Conservation (phyloP, 2,113 vertebrate species). For the Scophthalmus maximus region DNA sequence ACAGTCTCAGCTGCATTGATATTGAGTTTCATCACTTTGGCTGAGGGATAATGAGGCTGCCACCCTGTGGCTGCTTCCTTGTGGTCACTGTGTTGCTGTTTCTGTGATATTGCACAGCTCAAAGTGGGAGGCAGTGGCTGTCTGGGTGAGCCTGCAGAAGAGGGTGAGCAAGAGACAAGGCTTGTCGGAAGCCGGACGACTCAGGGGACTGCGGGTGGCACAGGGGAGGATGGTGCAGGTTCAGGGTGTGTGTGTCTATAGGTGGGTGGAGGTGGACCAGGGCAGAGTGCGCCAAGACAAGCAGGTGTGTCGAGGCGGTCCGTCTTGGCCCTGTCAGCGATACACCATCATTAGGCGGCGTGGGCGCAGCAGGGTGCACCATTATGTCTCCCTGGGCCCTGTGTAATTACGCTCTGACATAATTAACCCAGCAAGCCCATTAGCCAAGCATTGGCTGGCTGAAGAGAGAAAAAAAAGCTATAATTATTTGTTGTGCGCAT, state of each 20-base stretch:
- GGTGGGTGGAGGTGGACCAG: slow-evolving; percentile 30
- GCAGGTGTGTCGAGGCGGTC: slow-evolving; percentile 89
- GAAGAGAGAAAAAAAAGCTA: slow-evolving; percentile 90
- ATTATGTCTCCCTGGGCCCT: slow-evolving; percentile 97
- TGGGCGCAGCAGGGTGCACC: slow-evolving; percentile 92
- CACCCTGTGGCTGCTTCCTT: slow-evolving; percentile 43
- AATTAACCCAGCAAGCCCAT: slow-evolving; percentile 99
- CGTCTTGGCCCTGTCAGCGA: slow-evolving; percentile 89
- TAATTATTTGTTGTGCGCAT: slow-evolving; percentile 99
- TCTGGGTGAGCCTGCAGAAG: slow-evolving; percentile 26
- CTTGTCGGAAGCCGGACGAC: slow-evolving; percentile 20
- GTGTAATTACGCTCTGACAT: slow-evolving; percentile 99
- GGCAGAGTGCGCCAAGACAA: slow-evolving; percentile 82
- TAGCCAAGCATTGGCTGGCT: slow-evolving; percentile 95
- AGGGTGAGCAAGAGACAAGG: not conserved
- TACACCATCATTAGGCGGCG: slow-evolving; percentile 93
- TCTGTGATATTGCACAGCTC: slow-evolving; percentile 49
- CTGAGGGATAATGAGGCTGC: slow-evolving; percentile 60
- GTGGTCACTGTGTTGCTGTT: slow-evolving; percentile 49
- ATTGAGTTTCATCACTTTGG: slow-evolving; percentile 70
- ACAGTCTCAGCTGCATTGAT: slow-evolving; percentile 46
- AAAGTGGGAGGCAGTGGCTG: slow-evolving; percentile 14
- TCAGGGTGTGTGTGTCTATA: slow-evolving; percentile 38
- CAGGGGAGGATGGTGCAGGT: slow-evolving; percentile 14
- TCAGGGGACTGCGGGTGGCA: slow-evolving; percentile 25